Evolutionary conservation across 1,140 invertebrate species (phyloP).

Genomic region (Colletes gigas): DNA sequence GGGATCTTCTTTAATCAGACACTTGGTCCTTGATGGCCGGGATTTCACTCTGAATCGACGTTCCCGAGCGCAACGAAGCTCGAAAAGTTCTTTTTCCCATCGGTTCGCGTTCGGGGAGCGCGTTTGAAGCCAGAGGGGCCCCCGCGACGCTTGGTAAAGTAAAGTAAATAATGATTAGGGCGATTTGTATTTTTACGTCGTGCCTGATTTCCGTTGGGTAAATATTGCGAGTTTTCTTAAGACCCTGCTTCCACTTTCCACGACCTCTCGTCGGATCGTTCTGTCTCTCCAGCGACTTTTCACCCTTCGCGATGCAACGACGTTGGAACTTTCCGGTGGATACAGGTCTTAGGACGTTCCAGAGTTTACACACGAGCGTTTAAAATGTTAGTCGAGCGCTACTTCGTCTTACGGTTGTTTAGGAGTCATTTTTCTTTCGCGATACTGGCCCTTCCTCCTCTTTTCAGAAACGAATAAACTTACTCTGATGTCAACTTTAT

Average conservation of each 20-base stretch:
- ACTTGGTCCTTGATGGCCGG: slow-evolving; percentile 36
- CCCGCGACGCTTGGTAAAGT: slow-evolving; percentile 62
- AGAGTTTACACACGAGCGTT: slow-evolving; percentile 16
- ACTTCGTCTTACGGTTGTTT: background rate
- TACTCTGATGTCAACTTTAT: background rate
- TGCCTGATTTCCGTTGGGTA: slow-evolving; percentile 76
- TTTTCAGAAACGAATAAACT: background rate
- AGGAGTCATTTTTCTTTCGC: slow-evolving; percentile 14
- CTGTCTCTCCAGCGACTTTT: slow-evolving; percentile 32
- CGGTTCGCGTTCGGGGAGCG: slow-evolving; percentile 19
- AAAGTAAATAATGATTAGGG: slow-evolving; percentile 78
- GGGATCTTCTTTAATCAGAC: slow-evolving; percentile 70
- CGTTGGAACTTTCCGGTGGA: background rate
- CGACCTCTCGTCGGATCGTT: slow-evolving; percentile 4
- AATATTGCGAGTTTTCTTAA: slow-evolving; percentile 78
- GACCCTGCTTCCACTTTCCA: slow-evolving; percentile 55
- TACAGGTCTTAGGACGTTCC: background rate
- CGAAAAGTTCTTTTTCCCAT: slow-evolving; percentile 59
- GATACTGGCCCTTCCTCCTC: background rate
- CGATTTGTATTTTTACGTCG: slow-evolving; percentile 77
- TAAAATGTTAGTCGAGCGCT: background rate
- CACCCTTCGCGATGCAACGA: slow-evolving; percentile 22
- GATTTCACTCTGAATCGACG: slow-evolving; percentile 52
- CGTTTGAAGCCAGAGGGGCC: slow-evolving; percentile 12
- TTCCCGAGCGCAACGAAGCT: slow-evolving; percentile 57